Base-by-base conservation (phyloP, 2,113 vertebrate genomes). In the Xyliphius kryptos region DNA sequence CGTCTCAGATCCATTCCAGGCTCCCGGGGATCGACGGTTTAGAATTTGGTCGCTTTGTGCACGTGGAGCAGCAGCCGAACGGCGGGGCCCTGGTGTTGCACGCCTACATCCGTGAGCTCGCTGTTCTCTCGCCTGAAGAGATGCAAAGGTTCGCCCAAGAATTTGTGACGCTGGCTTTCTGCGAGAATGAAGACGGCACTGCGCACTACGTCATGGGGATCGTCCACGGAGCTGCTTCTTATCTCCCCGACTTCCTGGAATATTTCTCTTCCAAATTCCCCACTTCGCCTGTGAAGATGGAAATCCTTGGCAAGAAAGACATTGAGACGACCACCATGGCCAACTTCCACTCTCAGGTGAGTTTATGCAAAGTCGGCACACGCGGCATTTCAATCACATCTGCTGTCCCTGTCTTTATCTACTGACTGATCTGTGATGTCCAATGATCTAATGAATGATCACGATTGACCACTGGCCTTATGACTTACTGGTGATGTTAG, bases 241-340 rank as follows among this genome's bases (percentile, higher is more conserved):
- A 97, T 74, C 89, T 98, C 78, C 92, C 95, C 12, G 96, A 97
- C 84, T 95, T 98, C 85, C 85, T 99, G 87, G 96, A 98, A 70
- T 99, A 99, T 84, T 99, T 99, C 87, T 97, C 96, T 0, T 84
- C 85, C 81, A 95, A 94, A 81, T 99, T 99, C 85, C 93, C 95
- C 61, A 91, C 89, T 64, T 92, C 92, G 13, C 94, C 92, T n/a
- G 95, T 98, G 77, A 98, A 99, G 89, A 96, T 97, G 89, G 95
- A 98, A 85, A 93, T 99, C 80, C 85, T 97, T 60, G 96, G 91
- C 79, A 99, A 99, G 87, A 99, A 99, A 84, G 96, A 98, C 82
- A 99, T 99, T 80, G 96, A 99, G 85, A 98, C 96, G 61, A 99
- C 96, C 16, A 97, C 91, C 66, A 99, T 99, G 93, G 87, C 87